Evolutionary conservation across 1,140 invertebrate species (phyloP), one percentile per base, ranked within the genome.

Genomic region (Pseudachorutes palmiensis): DNA sequence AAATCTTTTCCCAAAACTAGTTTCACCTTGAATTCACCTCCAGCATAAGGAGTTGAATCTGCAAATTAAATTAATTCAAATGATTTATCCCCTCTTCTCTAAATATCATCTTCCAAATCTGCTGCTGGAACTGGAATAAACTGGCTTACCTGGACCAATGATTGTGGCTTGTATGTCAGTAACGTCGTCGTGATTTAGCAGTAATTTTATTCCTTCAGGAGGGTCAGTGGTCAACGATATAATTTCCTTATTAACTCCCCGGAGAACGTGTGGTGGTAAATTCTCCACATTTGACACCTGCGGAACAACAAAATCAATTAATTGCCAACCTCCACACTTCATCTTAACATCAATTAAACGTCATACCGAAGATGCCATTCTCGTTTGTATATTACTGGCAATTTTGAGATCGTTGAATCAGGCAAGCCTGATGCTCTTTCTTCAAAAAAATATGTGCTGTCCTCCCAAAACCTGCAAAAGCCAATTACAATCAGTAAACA

Each of bases 91-190:
- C n/a, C n/a, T n/a, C n/a, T n/a, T n/a, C n/a, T n/a, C n/a, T n/a
- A n/a, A n/a, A n/a, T n/a, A n/a, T n/a, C n/a, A n/a, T n/a, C n/a
- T n/a, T n/a, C n/a, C n/a, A n/a, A n/a, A n/a, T n/a, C n/a, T n/a
- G n/a, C 16, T 45, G 45, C 19, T 5, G 55, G 28, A 31, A 32
- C 12, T 45, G 41, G 12, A 41, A 9, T 48, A n/a, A 36, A 28
- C 14, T 14, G 19, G 2, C 24, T 71, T 80, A 90, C 88, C 86
- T 73, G 92, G 92, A 26, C 92, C 92, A 75, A 92, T 88, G 75
- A 95, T 92, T 65, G 86, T 83, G 24, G 92, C 91, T 80, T 94
- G 91, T 75, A 95, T 92, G 78, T 95, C 91, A 48, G 91, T 93
- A 32, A 94, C 86, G 78, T 95, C 91, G 77, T 91, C 87, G 74